phyloP scores from a whole-genome alignment of 2,113 vertebrate species.

The Cephalopholis sonnerati region DNA sequence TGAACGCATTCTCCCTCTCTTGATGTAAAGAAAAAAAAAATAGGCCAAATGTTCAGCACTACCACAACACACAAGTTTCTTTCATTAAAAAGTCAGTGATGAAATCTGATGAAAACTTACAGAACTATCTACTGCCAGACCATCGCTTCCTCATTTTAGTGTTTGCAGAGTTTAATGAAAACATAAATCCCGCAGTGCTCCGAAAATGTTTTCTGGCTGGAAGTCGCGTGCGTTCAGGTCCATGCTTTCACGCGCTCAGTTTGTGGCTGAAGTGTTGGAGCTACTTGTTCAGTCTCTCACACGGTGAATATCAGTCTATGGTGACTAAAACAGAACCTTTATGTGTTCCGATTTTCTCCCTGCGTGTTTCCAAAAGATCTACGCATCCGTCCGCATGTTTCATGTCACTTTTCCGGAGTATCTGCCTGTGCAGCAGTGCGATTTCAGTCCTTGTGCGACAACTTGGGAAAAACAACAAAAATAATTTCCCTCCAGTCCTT shows the following conservation, averaged over 20 bases:
- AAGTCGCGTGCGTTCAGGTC: constrained; percentile 56
- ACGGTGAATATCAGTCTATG: neutral
- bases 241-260: constrained; percentile 64
- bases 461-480: constrained; percentile 49
- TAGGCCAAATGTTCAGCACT: constrained; percentile 22
- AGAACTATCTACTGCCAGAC: constrained; percentile 49
- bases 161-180: constrained; percentile 39
- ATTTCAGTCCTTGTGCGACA: constrained; percentile 39
- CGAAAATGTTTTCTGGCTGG: constrained; percentile 17
- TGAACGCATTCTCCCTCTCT: constrained; percentile 71
- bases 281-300: constrained; percentile 28
- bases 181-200: constrained; percentile 43
- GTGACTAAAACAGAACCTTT: neutral
- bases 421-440: constrained; percentile 9
- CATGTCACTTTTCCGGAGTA: constrained; percentile 48
- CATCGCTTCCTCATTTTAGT: constrained; percentile 48
- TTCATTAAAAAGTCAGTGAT: constrained; percentile 48
- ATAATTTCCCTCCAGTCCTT: constrained; percentile 11
- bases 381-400: constrained; percentile 14
- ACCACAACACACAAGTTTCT: constrained; percentile 44
- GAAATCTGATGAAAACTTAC: constrained; percentile 60
- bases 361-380: constrained; percentile 30
- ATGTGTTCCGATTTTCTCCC: constrained; percentile 3
- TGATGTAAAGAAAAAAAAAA: constrained; percentile 33
- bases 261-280: constrained; percentile 28